A percentile compares a stretch with the other conserved stretches of the same genome.
These are phyloP conservation scores for Tetraneura akinire DNA, from an alignment of 1,140 invertebrate genomes.

Conservation along the genomic window DNA sequence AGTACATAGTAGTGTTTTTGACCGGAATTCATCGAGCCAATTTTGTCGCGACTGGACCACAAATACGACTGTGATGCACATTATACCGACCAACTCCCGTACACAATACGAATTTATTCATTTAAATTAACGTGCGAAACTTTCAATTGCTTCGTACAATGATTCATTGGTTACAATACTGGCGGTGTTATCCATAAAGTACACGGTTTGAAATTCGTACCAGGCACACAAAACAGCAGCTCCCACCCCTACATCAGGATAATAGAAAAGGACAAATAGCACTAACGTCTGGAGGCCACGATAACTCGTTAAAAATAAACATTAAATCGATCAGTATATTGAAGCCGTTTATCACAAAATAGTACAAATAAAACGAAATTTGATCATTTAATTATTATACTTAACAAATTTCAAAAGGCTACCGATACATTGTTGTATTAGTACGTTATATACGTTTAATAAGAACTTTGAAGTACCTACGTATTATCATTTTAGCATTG, in stretches of 20 bases:
- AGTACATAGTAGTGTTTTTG: background rate
- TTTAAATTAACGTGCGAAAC: conserved; percentile 47
- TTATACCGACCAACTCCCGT: background rate
- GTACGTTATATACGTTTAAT: too few relatives aligned
- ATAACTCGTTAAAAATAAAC: conserved; percentile 35
- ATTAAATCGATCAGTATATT: conserved; percentile 32
- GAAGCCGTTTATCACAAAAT: background rate
- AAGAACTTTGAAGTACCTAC: too few relatives aligned
- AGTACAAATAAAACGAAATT: background rate
- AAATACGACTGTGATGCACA: background rate
- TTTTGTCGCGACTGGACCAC: background rate
- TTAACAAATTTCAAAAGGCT: background rate
- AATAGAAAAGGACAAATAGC: conserved; percentile 15
- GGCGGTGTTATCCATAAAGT: background rate
- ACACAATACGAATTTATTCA: background rate
- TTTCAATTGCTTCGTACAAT: conserved; percentile 20
- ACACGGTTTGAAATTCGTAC: conserved; percentile 32
- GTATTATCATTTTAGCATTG: too few relatives aligned
- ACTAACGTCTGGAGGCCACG: conserved; percentile 13
- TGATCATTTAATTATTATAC: too few relatives aligned
- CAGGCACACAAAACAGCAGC: conserved; percentile 19
- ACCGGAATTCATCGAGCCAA: background rate
- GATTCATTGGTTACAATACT: conserved; percentile 14
- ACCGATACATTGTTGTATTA: background rate
- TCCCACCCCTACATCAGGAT: background rate